Base-by-base conservation (phyloP, 2,797 vertebrate genomes). In the Sebastes paucispinis region DNA sequence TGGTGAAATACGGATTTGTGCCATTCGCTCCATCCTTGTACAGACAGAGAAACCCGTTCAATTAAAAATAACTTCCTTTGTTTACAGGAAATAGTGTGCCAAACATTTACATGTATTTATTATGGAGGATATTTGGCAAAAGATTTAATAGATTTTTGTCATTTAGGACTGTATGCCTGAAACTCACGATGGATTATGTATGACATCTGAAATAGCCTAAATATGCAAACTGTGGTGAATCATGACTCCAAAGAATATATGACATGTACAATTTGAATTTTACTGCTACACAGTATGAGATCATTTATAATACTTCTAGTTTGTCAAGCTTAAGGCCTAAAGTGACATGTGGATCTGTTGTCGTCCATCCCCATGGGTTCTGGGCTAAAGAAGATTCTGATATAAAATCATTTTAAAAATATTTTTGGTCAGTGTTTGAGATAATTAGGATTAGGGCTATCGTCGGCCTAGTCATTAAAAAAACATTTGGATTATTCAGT, bases 101-200 rank as follows among this genome's bases (percentile, higher is more conserved):
- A 94, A 93, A 92, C 87, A 87, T 84, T 86, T 83, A 87, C 84
- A 87, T 85, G 78, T 91, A 92, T 88, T 88, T 90, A 89, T 86
- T 88, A 86, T 25, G 55, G 73, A 86, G 63, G 63, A 70, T 79
- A 81, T 88, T 80, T 85, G 82, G 52, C 68, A 78, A 77, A 86
- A 81, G 66, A 80, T 86, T 78, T 75, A 54, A 85, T 83, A 73
- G 77, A 86, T 84, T 86, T 86, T 77, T 82, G 47, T 83, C 63
- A 63, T 86, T 86, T 69, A 88, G 75, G 79, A 75, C 57, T 77
- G 67, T 74, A 73, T 81, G 52, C 79, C 59, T 79, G 64, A 78
- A 70, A 63, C 63, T 81, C 57, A 75, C 6, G 70, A 82, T 39
- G 80, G 79, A 81, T 84, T 68, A 82, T 27, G 63, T 85, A 83